These are phyloP conservation scores for Tragelaphus scriptus DNA, from an alignment of 2,113 vertebrate genomes.

Conservation along the genomic window DNA sequence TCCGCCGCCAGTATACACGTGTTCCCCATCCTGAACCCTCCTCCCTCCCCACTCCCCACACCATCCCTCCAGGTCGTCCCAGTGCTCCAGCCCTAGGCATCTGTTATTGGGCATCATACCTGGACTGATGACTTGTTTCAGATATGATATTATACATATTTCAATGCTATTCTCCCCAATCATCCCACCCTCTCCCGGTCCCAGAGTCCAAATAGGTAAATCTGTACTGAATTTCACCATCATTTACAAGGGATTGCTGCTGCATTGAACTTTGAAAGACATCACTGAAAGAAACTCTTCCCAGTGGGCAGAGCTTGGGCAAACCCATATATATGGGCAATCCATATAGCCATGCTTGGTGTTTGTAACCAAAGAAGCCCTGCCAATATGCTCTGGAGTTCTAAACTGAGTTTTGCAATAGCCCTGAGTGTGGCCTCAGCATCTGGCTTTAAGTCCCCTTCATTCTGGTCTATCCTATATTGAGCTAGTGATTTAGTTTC, in stretches of 20 bases:
- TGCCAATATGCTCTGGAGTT: not conserved
- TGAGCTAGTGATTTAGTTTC: not conserved
- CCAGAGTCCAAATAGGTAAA: not conserved
- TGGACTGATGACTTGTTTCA: too few relatives aligned
- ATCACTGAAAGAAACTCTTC: not conserved
- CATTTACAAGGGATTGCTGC: not conserved
- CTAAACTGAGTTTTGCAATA: not conserved
- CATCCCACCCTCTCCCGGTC: too few relatives aligned
- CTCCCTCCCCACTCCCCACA: too few relatives aligned
- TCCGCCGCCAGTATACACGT: too few relatives aligned
- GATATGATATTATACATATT: too few relatives aligned
- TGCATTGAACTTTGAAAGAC: not conserved
- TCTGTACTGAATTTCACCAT: not conserved
- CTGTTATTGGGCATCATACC: too few relatives aligned
- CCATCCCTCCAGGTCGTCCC: too few relatives aligned
- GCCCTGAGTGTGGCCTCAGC: not conserved
- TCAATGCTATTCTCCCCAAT: too few relatives aligned
- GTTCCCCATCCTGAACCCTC: too few relatives aligned
- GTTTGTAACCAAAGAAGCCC: not conserved
- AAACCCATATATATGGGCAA: not conserved
- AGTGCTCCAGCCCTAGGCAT: too few relatives aligned
- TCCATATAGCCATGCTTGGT: not conserved
- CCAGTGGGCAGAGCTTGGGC: not conserved
- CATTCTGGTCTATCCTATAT: not conserved
- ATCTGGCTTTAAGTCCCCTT: not conserved